Evolutionary conservation across 1,140 invertebrate species (phyloP), one percentile per base, ranked within the genome.

Genomic region (Drosophila bifasciata): DNA sequence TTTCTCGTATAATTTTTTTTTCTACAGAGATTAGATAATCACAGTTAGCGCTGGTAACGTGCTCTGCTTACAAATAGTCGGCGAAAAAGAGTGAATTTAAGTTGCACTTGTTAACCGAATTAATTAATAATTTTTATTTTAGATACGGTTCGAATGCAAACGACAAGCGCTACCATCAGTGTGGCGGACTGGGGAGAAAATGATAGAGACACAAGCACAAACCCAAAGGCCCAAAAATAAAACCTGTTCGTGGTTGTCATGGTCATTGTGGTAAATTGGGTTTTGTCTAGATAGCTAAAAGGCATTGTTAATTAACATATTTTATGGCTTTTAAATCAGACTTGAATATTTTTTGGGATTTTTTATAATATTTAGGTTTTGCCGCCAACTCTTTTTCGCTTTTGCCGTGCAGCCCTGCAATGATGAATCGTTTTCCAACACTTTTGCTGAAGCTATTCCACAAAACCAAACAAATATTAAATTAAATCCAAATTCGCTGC

Each of bases 11-110:
- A 36, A 16, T 49, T 39, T 62, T 36, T 5, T 49, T 39, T 62
- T 36, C 7, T 25, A n/a, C 51, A n/a, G 23, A 28, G 41, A 57
- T 75, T 75, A 75, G 61, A 45, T 75, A 75, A 75, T 52, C 59
- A 23, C 3, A 9, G 16, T 21, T 25, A 19, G 21, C n/a, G 15
- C 32, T 16, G 40, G 17, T 53, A 46, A 16, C 5, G 5, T 13
- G 19, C 44, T 6, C 11, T 9, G 25, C 21, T 40, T 25, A 25
- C 32, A 36, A 36, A 13, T 13, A 36, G 3, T 36, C 32, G 13
- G 1, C 11, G 9, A 11, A 36, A 36, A 0, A 1, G 11, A 4
- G 32, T 36, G n/a, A 13, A 13, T 13, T 36, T 36, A 36, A 13
- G 0, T 13, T 36, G 32, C 9, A 36, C 32, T 36, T 36, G 11